phyloP scores from a whole-genome alignment of 2,113 vertebrate species.

The Dromiciops gliroides region DNA sequence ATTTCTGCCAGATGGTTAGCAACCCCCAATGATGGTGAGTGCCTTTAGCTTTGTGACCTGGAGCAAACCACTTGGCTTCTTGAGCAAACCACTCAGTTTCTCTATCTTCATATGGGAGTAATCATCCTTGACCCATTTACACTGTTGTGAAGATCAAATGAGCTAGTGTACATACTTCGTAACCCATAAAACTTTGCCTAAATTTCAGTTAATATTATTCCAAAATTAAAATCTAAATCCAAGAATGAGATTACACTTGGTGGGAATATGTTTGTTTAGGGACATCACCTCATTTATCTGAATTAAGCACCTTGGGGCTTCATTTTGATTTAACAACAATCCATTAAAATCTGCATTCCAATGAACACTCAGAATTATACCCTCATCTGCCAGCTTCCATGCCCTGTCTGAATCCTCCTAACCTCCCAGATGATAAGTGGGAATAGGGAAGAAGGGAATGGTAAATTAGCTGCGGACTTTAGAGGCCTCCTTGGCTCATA shows the following conservation, averaged over 20 bases:
- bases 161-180: neutral
- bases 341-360: constrained; percentile 71
- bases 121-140: neutral
- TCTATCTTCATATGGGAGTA: neutral
- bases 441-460: neutral
- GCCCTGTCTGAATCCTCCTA: neutral
- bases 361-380: constrained; percentile 67
- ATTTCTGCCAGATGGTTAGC: neutral
- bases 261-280: constrained; percentile 70
- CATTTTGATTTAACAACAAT: constrained; percentile 73
- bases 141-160: neutral
- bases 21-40: neutral
- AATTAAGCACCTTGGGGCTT: constrained; percentile 68
- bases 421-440: neutral
- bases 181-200: neutral
- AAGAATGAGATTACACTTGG: constrained; percentile 60
- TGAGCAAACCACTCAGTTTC: neutral
- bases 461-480: neutral
- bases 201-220: neutral
- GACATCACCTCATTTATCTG: constrained; percentile 75
- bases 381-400: constrained; percentile 73
- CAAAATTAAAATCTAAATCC: neutral
- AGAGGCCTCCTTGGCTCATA: neutral
- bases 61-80: neutral
- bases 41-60: neutral